These are phyloP conservation scores for Apodemia duryi DNA, from an alignment of 2,888 invertebrate genomes.

Conservation along the genomic window DNA sequence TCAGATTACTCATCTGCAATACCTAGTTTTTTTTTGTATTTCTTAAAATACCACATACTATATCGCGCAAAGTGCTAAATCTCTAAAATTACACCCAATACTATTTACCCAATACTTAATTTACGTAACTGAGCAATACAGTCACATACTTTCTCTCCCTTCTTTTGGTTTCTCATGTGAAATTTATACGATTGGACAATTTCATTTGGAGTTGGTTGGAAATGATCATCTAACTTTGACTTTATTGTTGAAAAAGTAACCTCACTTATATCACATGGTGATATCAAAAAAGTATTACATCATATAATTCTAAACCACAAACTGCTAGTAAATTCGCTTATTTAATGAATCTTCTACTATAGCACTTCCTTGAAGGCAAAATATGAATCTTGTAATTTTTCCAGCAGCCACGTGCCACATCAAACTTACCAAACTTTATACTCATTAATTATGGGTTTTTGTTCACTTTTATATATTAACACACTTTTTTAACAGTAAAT, in stretches of 20 bases:
- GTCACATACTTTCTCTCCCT: background rate
- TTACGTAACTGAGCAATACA: conserved; percentile 2
- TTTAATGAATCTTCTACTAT: background rate
- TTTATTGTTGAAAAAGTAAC: background rate
- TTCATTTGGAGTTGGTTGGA: background rate
- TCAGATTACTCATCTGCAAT: background rate
- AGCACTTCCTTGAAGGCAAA: background rate
- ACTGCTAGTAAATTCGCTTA: background rate
- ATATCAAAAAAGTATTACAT: background rate
- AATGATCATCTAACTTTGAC: background rate
- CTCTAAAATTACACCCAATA: conserved; percentile 1
- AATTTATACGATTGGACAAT: background rate
- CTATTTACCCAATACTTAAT: background rate
- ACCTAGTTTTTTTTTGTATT: background rate
- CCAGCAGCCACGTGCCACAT: background rate
- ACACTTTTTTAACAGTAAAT: too few relatives aligned
- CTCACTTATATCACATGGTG: background rate
- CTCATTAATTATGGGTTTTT: too few relatives aligned
- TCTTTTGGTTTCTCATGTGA: background rate
- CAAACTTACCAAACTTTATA: too few relatives aligned
- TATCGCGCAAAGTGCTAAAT: background rate
- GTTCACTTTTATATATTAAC: too few relatives aligned
- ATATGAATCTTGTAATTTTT: background rate
- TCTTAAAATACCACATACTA: background rate
- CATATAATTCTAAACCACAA: background rate